Conservation (phyloP, 2,113 vertebrate species). For the Catagonus wagneri region DNA sequence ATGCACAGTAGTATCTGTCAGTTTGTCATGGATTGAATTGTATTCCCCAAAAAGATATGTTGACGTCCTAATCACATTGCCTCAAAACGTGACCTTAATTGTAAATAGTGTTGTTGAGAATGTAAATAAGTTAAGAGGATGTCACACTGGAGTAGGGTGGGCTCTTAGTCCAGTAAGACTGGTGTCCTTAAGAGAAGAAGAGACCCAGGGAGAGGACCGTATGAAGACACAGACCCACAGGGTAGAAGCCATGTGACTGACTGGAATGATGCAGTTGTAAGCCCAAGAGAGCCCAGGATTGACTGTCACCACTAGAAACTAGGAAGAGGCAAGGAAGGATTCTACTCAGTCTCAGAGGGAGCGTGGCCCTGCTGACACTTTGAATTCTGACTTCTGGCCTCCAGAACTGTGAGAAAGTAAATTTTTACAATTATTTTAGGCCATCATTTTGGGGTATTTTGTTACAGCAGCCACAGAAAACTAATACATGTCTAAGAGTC, state of each 20-base stretch:
- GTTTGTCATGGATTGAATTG: conserved; percentile 18
- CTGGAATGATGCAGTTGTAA: not conserved
- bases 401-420: not conserved
- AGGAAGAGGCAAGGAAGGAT: not conserved
- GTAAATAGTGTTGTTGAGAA: conserved; percentile 34
- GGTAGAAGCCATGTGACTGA: not conserved
- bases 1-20: not conserved
- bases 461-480: not conserved
- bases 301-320: not conserved
- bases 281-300: not conserved
- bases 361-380: not conserved
- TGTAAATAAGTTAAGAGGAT: not conserved
- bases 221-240: not conserved
- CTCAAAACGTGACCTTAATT: conserved; percentile 3
- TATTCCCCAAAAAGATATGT: not conserved
- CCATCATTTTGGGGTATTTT: not conserved
- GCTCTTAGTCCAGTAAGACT: not conserved
- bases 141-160: not conserved
- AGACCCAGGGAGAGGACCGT: not conserved
- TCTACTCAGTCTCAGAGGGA: not conserved
- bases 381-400: not conserved
- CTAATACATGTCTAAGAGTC: not conserved
- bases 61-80: not conserved
- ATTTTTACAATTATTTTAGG: not conserved
- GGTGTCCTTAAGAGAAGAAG: conserved; percentile 6